Percentiles rank a stretch among this genome's conserved stretches.
Conservation (phyloP, 2,888 invertebrate genomes). For the Isoperla grammatica region DNA sequence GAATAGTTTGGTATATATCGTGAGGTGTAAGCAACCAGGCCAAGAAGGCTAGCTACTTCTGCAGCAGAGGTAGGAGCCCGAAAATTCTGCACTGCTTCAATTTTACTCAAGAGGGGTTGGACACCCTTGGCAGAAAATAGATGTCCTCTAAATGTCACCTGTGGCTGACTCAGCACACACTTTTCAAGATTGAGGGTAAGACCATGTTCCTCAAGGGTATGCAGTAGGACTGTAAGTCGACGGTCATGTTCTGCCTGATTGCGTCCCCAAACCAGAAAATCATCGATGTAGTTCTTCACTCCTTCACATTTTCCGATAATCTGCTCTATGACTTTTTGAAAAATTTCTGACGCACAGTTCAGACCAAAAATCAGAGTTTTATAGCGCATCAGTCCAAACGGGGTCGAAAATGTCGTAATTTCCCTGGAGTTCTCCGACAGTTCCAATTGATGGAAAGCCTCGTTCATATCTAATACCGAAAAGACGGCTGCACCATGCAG, state of each 20-base stretch:
- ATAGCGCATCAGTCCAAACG: constrained; percentile 39
- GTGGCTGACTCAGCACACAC: constrained; percentile 34
- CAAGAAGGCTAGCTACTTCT: too few relatives aligned
- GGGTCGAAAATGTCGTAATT: constrained; percentile 41
- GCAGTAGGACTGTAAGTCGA: constrained; percentile 36
- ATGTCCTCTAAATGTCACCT: constrained; percentile 35
- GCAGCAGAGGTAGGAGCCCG: too few relatives aligned
- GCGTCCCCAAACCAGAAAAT: too few relatives aligned
- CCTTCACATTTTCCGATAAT: constrained; percentile 38
- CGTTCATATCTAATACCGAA: constrained; percentile 38
- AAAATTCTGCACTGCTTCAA: constrained; percentile 32
- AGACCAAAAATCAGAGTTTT: constrained; percentile 42
- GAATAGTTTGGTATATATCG: too few relatives aligned
- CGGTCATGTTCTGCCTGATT: too few relatives aligned
- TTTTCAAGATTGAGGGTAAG: constrained; percentile 35
- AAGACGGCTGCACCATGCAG: constrained; percentile 34
- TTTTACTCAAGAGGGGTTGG: constrained; percentile 35
- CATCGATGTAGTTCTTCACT: constrained; percentile 36
- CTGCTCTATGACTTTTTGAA: constrained; percentile 41
- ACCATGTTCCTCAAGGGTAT: constrained; percentile 40
- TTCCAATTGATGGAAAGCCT: constrained; percentile 40
- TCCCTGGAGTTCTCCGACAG: constrained; percentile 36
- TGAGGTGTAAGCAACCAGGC: too few relatives aligned
- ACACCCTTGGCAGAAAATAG: constrained; percentile 32
- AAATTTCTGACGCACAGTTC: constrained; percentile 42